These are phyloP conservation scores for Orthosia incerta DNA, from an alignment of 2,888 invertebrate species.

Conservation along the genomic window DNA sequence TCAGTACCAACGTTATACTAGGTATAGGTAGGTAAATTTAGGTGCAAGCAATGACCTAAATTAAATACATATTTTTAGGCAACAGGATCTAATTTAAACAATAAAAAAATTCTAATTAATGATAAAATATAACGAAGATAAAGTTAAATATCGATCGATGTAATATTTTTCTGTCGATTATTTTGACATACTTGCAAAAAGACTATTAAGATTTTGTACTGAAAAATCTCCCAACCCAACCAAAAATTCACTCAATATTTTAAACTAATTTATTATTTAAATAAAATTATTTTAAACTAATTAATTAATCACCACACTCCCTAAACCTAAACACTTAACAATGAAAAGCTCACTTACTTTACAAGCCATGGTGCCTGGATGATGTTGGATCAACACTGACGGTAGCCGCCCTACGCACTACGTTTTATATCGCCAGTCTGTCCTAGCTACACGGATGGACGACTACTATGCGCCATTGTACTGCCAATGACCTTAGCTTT, in stretches of 20 bases:
- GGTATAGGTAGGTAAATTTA: too few relatives aligned
- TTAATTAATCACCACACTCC: constrained; percentile 10
- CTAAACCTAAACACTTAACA: constrained; percentile 5
- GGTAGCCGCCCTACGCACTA: constrained; percentile 41
- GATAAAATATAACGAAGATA: too few relatives aligned
- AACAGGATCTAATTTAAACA: too few relatives aligned
- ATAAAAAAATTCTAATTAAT: too few relatives aligned
- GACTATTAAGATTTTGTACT: not conserved
- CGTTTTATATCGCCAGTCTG: constrained; percentile 80
- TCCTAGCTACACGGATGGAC: constrained; percentile 85
- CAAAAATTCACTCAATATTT: not conserved
- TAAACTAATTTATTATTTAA: not conserved
- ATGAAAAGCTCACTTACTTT: constrained; percentile 61
- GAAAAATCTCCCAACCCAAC: not conserved
- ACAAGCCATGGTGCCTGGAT: constrained; percentile 67
- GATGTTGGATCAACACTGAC: constrained; percentile 57
- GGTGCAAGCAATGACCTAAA: too few relatives aligned
- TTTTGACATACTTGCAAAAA: not conserved
- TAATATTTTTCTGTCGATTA: too few relatives aligned
- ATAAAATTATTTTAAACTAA: not conserved
- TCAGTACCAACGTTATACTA: too few relatives aligned
- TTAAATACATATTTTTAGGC: too few relatives aligned
- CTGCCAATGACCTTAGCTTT: constrained; percentile 78
- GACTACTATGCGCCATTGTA: constrained; percentile 76
- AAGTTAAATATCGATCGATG: too few relatives aligned